Evolutionary conservation across 1,140 invertebrate species (phyloP).

Genomic region (Scaptomyza hsui): DNA sequence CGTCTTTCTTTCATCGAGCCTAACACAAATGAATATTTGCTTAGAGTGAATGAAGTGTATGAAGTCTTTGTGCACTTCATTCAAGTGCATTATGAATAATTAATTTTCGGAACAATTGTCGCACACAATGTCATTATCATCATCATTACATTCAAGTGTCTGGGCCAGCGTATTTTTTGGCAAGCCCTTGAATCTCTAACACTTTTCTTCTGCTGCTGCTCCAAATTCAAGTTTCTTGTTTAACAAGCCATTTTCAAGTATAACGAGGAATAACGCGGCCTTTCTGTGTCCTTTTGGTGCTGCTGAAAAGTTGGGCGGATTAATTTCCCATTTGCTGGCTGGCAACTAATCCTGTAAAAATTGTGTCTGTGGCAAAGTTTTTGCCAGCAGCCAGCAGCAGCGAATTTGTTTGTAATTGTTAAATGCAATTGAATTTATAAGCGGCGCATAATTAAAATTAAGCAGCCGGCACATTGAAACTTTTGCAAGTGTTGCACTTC

Average conservation of each 20-base stretch:
- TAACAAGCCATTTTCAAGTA: constrained; percentile 39
- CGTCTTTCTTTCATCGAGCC: constrained; percentile 14
- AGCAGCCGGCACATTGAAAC: constrained; percentile 64
- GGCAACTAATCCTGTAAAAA: constrained; percentile 68
- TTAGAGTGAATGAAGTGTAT: constrained; percentile 17
- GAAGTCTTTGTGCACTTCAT: constrained; percentile 40
- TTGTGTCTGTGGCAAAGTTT: constrained; percentile 67
- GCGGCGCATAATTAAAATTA: constrained; percentile 80
- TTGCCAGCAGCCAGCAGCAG: constrained; percentile 13
- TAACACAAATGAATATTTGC: constrained; percentile 56
- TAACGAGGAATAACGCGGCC: constrained; percentile 4
- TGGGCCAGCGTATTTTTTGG: constrained; percentile 9
- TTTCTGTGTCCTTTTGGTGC: constrained; percentile 25
- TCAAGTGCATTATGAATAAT: constrained; percentile 73
- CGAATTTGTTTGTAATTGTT: constrained; percentile 72
- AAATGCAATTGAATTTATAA: constrained; percentile 81
- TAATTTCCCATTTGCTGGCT: constrained; percentile 66
- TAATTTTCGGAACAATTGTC: constrained; percentile 56
- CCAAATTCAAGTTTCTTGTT: constrained; percentile 17
- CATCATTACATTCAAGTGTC: constrained; percentile 70
- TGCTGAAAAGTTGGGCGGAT: constrained; percentile 56
- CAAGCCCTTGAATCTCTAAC: not conserved
- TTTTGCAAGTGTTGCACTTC: constrained; percentile 71
- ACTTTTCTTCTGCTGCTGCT: constrained; percentile 11
- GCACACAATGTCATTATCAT: constrained; percentile 38